Evolutionary conservation across 2,113 vertebrate genomes (phyloP).

Genomic region (Lagopus muta): DNA sequence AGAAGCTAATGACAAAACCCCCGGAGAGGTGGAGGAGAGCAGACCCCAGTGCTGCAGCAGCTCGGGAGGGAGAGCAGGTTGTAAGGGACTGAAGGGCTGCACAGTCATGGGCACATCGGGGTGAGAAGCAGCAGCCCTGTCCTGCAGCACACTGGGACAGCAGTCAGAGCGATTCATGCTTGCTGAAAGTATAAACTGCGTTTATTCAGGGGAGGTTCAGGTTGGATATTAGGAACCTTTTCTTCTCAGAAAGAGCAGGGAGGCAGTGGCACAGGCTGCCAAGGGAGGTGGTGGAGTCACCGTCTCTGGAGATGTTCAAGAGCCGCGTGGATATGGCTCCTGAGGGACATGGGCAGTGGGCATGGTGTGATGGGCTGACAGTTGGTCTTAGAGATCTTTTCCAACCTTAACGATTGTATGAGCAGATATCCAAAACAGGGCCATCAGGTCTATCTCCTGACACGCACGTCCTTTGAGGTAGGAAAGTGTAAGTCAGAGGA

Average conservation of each 20-base stretch:
- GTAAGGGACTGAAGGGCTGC: not conserved
- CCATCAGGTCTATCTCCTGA: not conserved
- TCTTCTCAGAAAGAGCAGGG: too few species aligned
- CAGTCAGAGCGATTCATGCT: conserved; percentile 9
- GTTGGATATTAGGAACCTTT: too few species aligned
- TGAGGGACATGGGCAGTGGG: too few species aligned
- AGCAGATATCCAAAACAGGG: not conserved
- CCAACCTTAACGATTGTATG: not conserved
- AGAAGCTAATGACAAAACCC: conserved; percentile 39
- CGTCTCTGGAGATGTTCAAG: too few species aligned
- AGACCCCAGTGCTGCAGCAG: conserved; percentile 33
- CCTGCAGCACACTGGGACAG: not conserved
- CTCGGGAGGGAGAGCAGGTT: not conserved
- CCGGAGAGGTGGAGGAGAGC: not conserved
- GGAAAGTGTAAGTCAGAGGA: conserved; percentile 47
- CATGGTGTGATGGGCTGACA: too few species aligned
- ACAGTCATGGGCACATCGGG: not conserved
- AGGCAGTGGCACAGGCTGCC: too few species aligned
- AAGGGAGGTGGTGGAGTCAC: too few species aligned
- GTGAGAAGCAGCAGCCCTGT: not conserved
- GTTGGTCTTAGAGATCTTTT: too few species aligned
- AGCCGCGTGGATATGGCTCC: too few species aligned
- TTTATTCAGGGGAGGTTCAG: not conserved
- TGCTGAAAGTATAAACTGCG: conserved; percentile 37
- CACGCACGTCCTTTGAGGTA: conserved; percentile 23